A percentile compares a stretch with the other conserved stretches of the same genome.
These are phyloP conservation scores for Sphaerophoria rueppellii DNA, from an alignment of 2,888 invertebrate genomes.

Conservation along the genomic window DNA sequence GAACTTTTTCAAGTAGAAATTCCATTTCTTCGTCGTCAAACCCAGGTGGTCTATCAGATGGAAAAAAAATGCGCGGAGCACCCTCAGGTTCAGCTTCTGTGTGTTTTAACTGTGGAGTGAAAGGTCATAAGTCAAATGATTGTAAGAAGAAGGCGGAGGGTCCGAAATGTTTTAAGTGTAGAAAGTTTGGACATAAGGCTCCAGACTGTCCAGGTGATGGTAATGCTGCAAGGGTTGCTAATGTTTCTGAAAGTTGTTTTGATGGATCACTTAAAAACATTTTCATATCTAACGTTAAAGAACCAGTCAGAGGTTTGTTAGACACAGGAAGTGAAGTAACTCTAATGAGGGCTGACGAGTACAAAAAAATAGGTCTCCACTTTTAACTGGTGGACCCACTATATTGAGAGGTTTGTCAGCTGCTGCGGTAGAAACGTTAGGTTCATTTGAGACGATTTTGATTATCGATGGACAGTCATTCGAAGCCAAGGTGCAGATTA, in stretches of 20 bases:
- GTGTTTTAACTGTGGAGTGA: constrained; percentile 14
- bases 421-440: too few species aligned
- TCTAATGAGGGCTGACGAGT: background rate
- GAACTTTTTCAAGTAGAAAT: background rate
- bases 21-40: background rate
- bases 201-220: background rate
- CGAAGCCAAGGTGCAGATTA: too few species aligned
- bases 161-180: constrained; percentile 13
- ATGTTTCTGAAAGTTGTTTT: too few species aligned
- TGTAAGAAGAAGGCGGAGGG: constrained; percentile 3
- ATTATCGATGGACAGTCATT: too few species aligned
- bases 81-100: background rate
- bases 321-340: too few species aligned
- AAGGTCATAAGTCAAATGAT: background rate
- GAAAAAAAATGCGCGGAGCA: background rate
- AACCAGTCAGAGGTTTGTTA: too few species aligned
- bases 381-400: too few species aligned
- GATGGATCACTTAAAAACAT: too few species aligned
- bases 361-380: too few species aligned
- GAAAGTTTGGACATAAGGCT: constrained; percentile 11
- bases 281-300: too few species aligned
- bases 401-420: too few species aligned
- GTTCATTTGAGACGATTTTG: too few species aligned
- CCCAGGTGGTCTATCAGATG: background rate
- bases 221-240: background rate